A percentile compares a stretch with the other conserved stretches of the same genome.
Evolutionary conservation across 1,140 invertebrate genomes (phyloP).

Genomic region (Lethocerus indicus): DNA sequence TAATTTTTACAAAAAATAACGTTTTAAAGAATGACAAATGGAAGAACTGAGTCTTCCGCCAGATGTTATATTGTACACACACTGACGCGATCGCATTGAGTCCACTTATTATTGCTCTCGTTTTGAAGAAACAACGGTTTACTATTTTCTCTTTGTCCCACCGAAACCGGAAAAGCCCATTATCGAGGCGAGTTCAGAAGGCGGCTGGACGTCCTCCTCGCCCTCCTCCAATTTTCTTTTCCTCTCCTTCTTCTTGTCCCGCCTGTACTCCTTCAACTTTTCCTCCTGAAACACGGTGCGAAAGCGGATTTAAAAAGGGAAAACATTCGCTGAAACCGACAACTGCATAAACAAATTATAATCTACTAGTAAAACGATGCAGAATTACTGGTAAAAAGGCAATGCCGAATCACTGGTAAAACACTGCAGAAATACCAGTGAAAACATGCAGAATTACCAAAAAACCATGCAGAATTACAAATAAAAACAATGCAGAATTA

Average conservation of each 20-base stretch:
- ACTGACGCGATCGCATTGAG: too few species aligned
- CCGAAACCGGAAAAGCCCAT: slow-evolving; percentile 98
- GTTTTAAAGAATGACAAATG: too few species aligned
- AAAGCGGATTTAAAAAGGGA: background rate
- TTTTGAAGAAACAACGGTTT: too few species aligned
- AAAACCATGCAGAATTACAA: background rate
- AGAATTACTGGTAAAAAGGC: background rate
- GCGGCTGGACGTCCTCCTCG: slow-evolving; percentile 38
- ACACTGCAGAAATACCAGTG: background rate
- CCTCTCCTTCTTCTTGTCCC: slow-evolving; percentile 77
- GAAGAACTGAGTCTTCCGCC: too few species aligned
- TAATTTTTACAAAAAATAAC: too few species aligned
- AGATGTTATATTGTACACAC: too few species aligned
- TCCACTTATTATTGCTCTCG: too few species aligned
- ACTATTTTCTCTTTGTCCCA: slow-evolving; percentile 59
- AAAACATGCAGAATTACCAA: background rate
- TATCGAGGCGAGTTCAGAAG: slow-evolving; percentile 73
- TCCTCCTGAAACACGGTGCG: slow-evolving; percentile 51
- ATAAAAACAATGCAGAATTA: too few species aligned
- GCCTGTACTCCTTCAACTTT: slow-evolving; percentile 78
- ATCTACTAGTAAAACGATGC: background rate
- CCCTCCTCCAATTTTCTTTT: slow-evolving; percentile 72
- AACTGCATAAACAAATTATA: background rate
- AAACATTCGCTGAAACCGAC: background rate
- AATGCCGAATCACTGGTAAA: background rate